Base-by-base conservation (phyloP, 2,113 vertebrate species). In the Toxotes chatareus region DNA sequence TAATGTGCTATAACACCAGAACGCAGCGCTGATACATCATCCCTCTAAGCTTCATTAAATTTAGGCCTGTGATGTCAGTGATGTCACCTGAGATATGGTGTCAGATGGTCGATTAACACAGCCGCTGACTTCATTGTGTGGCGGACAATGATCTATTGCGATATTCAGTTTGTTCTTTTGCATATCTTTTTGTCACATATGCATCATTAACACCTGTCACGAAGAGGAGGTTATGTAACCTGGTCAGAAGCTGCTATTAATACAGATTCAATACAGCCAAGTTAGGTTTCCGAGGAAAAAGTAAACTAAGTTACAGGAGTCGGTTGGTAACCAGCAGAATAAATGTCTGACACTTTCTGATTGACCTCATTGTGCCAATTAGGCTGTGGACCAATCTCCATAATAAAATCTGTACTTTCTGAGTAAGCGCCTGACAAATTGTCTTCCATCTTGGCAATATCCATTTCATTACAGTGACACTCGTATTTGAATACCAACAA, bases 401-500 rank as follows among this genome's bases (percentile, higher is more conserved):
- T 82, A 84, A 84, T 72, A 80, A 73, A 83, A 88, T 85, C 68
- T 79, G 59, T 42, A 84, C 47, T 82, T 89, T 78, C 61, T 66
- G 49, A 85, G 86, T 71, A 79, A 80, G 73, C 46, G 38, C 57
- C 66, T 86, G 86, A 85, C 72, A 91, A 87, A 88, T 79, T 83
- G 75, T 75, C 36, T 86, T 86, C 71, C 16, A 10, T 84, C 78
- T 82, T 84, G 68, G 83, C 80, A 86, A 84, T 67, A 91, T 82
- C 73, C 49, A 78, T 90, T 86, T 87, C 79, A 89, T 89, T 82
- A 87, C 71, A 32, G 40, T 71, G 76, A 74, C 77, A 73, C 62
- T 82, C 4, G 7, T 44, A 84, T 89, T 78, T 82, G 88, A 88
- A 88, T 88, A 82, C 80, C 70, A 89, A 86, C 80, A 90, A 84